Evolutionary conservation across 1,140 invertebrate species (phyloP), one percentile per base, ranked within the genome.

Genomic region (Protaetia brevitarsis): DNA sequence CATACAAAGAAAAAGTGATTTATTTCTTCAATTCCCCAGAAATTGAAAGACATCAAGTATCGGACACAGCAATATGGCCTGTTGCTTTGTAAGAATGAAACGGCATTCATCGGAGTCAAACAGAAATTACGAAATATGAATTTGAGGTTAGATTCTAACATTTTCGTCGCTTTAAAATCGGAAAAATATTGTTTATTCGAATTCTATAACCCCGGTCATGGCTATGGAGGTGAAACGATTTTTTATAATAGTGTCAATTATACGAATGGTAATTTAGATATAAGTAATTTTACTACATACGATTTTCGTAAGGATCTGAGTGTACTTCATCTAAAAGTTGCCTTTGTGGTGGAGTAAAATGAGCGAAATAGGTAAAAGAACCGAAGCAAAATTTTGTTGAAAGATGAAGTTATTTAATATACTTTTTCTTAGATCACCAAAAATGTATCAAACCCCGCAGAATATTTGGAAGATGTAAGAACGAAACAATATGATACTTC

Each of bases 391-490:
- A 11, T 34, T 34, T 5, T 34, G 13, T 34, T 34, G 13, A 34
- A 1, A 2, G 8, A 34, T 34, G 13, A 11, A 2, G 13, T 34
- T 11, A 34, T 34, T 34, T 1, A 8, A 11, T 51, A 8, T 51
- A 51, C 41, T 19, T 51, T 21, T 4, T 51, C 23, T 51, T 23
- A 51, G 41, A 2, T 51, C 21, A 51, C 41, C 2, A 23, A 51
- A 51, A 51, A 51, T 51, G 41, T 51, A 23, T 23, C 41, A 23
- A 51, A 8, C 19, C 41, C 41, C 10, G 19, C 11, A 7, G 16
- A 51, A 51, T 51, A 51, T 51, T 51, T 51, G 19, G 16, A 51
- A 51, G 41, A 51, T 19, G 16, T 51, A 4, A 51, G 41, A 51
- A 51, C 41, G 4, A 51, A 51, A 19, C 19, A 51, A 8, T 51